Base-by-base conservation (phyloP, 2,113 vertebrate genomes). In the Gymnarchus niloticus region DNA sequence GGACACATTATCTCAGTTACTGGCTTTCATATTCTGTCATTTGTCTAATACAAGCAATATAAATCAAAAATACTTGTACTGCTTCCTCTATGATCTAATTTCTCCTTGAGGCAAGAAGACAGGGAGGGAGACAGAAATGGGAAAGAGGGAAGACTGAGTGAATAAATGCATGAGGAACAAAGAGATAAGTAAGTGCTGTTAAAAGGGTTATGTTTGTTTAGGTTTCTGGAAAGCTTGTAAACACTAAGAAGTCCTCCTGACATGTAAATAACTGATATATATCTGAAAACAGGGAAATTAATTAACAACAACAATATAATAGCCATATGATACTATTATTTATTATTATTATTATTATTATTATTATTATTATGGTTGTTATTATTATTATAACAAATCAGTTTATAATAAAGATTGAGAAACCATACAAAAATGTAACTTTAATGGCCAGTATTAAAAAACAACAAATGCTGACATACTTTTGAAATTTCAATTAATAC, bases 401-500 rank as follows among this genome's bases (percentile, higher is more conserved):
- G n/a, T n/a, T 5, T 37, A 7, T 33, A 73, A 73, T 17, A 73
- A 73, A 73, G 33, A 17, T 33, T n/a, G n/a, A 41, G 41, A 33
- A 73, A 73, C 33, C 65, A 73, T 54, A 17, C 52, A 54, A 54
- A 54, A 73, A 73, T 37, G 41, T 41, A 73, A 73, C 28, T 73
- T 41, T 3, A 73, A 73, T 73, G 41, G 41, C 19, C 33, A 2
- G 4, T 33, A 73, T 73, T 6, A 19, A 73, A 73, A 65, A 73
- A 73, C 17, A 65, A 48, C 21, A n/a, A 23, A 59, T 65, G 10
- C 41, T 73, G 65, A 73, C 65, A 73, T 73, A n/a, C 44, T 78
- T 78, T 46, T 78, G 46, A 78, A 44, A 78, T 78, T 78, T 78
- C 44, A 78, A 46, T 78, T 78, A 48, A 78, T 78, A 78, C 41